Evolutionary conservation across 2,797 vertebrate genomes (phyloP).

Genomic region (Sphenopsis melanotis): DNA sequence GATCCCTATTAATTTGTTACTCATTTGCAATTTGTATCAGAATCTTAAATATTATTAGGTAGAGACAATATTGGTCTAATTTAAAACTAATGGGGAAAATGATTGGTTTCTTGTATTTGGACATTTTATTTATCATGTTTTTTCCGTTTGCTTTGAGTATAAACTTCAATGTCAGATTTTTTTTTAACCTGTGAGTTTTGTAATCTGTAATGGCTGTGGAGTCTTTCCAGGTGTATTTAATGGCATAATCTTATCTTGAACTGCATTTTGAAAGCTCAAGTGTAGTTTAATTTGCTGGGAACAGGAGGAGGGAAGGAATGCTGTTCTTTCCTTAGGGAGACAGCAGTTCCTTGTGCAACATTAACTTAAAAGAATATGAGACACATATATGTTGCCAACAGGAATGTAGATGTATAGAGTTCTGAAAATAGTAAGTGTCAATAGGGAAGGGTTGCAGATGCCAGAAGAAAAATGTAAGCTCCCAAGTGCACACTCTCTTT

Average conservation of each 20-base stretch:
- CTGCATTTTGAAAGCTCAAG: not conserved
- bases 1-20: not conserved
- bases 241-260: slow-evolving; percentile 8
- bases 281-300: slow-evolving; percentile 1
- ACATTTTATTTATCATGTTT: not conserved
- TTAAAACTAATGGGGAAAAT: not conserved
- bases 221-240: slow-evolving; percentile 36
- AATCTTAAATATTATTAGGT: not conserved
- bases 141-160: not conserved
- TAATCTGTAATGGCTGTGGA: not conserved
- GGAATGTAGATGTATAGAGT: not conserved
- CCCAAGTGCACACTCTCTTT: not conserved
- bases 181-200: not conserved
- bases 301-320: not conserved
- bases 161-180: not conserved
- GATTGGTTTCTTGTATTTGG: not conserved
- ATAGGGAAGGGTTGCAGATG: not conserved
- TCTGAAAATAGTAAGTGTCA: slow-evolving; percentile 47
- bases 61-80: not conserved
- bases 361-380: slow-evolving; percentile 45
- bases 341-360: not conserved
- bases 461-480: slow-evolving; percentile 46
- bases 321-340: slow-evolving; percentile 26
- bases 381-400: not conserved
- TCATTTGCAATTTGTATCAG: not conserved